Conservation (phyloP, 2,888 invertebrate genomes). For the Morpho achilles region DNA sequence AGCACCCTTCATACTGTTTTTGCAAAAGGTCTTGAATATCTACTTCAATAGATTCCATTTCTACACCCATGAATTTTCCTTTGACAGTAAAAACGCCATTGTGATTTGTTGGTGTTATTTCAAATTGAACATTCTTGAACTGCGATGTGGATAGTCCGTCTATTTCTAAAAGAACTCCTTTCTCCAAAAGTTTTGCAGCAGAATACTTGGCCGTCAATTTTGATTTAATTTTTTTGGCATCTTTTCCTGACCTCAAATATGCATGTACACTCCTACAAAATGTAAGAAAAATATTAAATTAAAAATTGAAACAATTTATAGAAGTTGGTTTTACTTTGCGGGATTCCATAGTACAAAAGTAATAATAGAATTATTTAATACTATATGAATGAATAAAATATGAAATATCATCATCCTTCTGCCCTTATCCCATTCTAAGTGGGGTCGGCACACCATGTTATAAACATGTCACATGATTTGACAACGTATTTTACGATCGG, state of each 20-base stretch:
- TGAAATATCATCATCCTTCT: too few relatives aligned
- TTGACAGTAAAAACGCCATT: slow-evolving; percentile 84
- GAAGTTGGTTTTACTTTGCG: too few relatives aligned
- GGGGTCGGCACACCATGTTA: too few relatives aligned
- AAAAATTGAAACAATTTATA: slow-evolving; percentile 1
- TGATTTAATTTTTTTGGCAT: slow-evolving; percentile 77
- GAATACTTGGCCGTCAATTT: slow-evolving; percentile 82
- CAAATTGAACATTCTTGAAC: slow-evolving; percentile 87
- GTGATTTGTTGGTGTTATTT: slow-evolving; percentile 83
- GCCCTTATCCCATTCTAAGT: too few relatives aligned
- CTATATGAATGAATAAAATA: background rate
- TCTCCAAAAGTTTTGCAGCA: slow-evolving; percentile 83
- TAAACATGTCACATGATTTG: too few relatives aligned
- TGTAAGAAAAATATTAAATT: slow-evolving; percentile 11
- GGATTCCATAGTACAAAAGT: too few relatives aligned
- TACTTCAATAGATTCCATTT: slow-evolving; percentile 85
- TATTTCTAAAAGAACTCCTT: slow-evolving; percentile 85
- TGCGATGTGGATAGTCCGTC: slow-evolving; percentile 83
- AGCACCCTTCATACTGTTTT: slow-evolving; percentile 86
- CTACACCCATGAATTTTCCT: slow-evolving; percentile 88
- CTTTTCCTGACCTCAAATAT: slow-evolving; percentile 67
- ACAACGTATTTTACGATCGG: too few relatives aligned
- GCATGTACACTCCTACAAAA: slow-evolving; percentile 77
- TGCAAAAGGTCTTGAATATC: slow-evolving; percentile 86
- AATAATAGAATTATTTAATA: too few relatives aligned